These are phyloP conservation scores for Vulpes lagopus DNA, from an alignment of 2,113 vertebrate genomes.

Conservation along the genomic window DNA sequence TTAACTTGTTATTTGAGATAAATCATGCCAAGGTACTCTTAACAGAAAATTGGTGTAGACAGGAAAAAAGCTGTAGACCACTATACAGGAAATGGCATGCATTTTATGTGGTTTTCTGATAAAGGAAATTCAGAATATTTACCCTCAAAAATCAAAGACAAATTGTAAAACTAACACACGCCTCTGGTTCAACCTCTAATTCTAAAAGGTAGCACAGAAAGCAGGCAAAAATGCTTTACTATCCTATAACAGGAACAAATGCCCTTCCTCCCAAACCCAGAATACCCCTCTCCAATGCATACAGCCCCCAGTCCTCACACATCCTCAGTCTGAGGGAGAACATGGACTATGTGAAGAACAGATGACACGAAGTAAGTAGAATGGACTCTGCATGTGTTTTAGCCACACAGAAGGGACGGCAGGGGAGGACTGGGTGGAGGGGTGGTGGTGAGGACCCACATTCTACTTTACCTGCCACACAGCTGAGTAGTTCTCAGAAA, in stretches of 20 bases:
- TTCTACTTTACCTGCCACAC: not conserved
- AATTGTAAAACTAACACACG: not conserved
- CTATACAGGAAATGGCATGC: not conserved
- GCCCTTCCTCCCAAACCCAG: not conserved
- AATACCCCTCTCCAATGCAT: not conserved
- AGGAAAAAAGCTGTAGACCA: not conserved
- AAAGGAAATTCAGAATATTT: not conserved
- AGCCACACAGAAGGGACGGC: not conserved
- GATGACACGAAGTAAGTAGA: not conserved
- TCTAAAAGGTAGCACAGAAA: not conserved
- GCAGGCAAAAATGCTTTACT: not conserved
- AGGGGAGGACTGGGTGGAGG: not conserved
- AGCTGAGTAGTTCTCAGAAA: not conserved
- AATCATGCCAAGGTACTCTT: not conserved
- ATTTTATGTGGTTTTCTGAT: not conserved
- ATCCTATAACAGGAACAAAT: not conserved
- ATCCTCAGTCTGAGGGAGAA: not conserved
- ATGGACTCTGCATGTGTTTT: not conserved
- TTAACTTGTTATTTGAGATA: not conserved
- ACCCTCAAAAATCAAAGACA: not conserved
- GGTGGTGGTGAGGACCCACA: rapidly evolving
- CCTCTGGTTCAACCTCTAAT: not conserved
- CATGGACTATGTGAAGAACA: rapidly evolving
- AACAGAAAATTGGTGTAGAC: not conserved
- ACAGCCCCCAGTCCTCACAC: not conserved